These are phyloP conservation scores for Cephus spinipes DNA, from an alignment of 2,888 invertebrate species.

Conservation along the genomic window DNA sequence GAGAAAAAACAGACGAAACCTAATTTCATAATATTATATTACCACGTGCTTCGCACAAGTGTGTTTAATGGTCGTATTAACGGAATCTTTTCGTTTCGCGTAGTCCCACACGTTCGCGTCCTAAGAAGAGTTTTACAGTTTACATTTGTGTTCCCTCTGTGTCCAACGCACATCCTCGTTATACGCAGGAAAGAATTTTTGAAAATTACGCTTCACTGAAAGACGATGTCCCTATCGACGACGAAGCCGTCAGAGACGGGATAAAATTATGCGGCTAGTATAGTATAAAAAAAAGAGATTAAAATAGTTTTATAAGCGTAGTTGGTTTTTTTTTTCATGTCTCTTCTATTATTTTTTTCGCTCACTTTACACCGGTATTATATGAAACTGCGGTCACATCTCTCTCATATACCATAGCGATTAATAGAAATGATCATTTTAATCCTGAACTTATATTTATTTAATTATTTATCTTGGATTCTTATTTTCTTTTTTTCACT, in stretches of 20 bases:
- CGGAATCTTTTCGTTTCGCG: neutral
- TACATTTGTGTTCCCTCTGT: neutral
- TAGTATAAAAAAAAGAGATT: slow-evolving; percentile 29
- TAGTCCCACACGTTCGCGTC: neutral
- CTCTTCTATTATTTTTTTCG: neutral
- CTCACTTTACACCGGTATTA: neutral
- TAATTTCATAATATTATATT: slow-evolving; percentile 11
- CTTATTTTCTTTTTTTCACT: neutral
- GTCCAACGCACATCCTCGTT: neutral
- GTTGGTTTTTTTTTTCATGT: slow-evolving; percentile 32
- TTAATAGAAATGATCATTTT: neutral
- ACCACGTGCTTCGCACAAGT: neutral
- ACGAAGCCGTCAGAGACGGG: slow-evolving; percentile 21
- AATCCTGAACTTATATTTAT: neutral
- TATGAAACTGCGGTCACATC: neutral
- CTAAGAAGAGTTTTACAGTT: neutral
- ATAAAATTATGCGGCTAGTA: slow-evolving; percentile 36
- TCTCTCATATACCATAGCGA: neutral
- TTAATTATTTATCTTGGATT: neutral
- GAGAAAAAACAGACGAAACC: slow-evolving; percentile 25
- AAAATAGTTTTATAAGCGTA: slow-evolving; percentile 46
- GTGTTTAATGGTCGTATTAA: neutral
- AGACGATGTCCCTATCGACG: slow-evolving; percentile 30
- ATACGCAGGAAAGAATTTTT: neutral
- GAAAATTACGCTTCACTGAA: neutral